Evolutionary conservation across 2,797 vertebrate species (phyloP).

Genomic region (Xenentodon cancila): DNA sequence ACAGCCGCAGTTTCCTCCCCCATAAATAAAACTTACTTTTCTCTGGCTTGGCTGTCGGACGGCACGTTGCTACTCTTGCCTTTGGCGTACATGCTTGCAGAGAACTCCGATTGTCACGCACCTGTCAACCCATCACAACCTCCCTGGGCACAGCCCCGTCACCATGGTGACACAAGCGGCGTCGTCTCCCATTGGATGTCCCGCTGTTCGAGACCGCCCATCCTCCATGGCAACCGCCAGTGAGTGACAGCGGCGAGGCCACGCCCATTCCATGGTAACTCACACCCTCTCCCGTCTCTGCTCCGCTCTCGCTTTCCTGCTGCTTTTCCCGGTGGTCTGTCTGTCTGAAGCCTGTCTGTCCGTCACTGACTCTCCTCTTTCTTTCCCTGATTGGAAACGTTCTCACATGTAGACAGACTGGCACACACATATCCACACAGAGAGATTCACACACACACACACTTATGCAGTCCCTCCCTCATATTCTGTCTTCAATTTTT

Average conservation of each 20-base stretch:
- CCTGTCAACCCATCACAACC: conserved; percentile 98
- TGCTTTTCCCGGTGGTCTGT: conserved; percentile 22
- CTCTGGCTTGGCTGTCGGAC: conserved; percentile 96
- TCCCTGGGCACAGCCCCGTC: conserved; percentile 95
- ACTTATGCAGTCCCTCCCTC: conserved; percentile 64
- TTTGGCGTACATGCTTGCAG: conserved; percentile 99
- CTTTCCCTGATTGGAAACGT: conserved; percentile 59
- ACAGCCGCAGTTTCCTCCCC: conserved; percentile 69
- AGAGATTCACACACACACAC: conserved; percentile 21
- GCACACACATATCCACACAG: conserved; percentile 34
- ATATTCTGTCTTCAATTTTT: conserved; percentile 66
- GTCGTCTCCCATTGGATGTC: conserved; percentile 89
- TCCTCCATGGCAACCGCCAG: conserved; percentile 74
- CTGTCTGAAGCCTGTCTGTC: conserved; percentile 37
- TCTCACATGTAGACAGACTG: conserved; percentile 49
- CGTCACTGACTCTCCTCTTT: conserved; percentile 43
- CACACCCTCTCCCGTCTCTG: conserved; percentile 40
- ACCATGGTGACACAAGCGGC: conserved; percentile 93
- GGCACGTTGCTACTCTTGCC: conserved; percentile 97
- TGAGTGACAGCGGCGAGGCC: conserved; percentile 69
- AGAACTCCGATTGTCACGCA: conserved; percentile 96
- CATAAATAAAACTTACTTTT: conserved; percentile 93
- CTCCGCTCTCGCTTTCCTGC: conserved; percentile 10
- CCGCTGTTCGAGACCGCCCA: conserved; percentile 77
- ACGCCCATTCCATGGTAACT: conserved; percentile 61